phyloP scores from a whole-genome alignment of 2,888 invertebrate species.

The Ochropleura leucogaster region DNA sequence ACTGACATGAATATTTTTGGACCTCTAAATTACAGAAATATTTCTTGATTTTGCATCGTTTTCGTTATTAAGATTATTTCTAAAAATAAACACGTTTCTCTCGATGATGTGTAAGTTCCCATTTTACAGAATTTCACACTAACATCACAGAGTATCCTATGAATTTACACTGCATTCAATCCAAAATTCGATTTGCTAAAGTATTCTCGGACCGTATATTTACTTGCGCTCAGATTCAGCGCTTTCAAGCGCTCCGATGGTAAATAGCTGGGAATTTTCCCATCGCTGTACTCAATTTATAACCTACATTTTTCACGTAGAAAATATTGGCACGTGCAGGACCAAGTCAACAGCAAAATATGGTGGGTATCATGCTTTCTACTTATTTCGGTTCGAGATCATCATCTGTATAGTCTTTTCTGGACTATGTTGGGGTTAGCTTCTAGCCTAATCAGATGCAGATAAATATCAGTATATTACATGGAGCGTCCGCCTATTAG shows the following conservation, averaged over 20 bases:
- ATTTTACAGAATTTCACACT: conserved; percentile 10
- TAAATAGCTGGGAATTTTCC: conserved; percentile 36
- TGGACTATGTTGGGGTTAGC: too few species aligned
- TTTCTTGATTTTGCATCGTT: not conserved
- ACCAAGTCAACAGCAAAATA: conserved; percentile 2
- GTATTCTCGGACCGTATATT: conserved; percentile 32
- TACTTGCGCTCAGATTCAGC: conserved; percentile 42
- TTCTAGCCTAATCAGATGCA: too few species aligned
- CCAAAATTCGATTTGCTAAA: conserved; percentile 24
- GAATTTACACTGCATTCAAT: conserved; percentile 32
- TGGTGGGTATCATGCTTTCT: too few species aligned
- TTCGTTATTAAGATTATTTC: not conserved
- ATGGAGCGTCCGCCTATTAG: too few species aligned
- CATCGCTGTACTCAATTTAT: conserved; percentile 28
- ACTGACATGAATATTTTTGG: not conserved
- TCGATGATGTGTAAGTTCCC: not conserved
- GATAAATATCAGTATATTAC: too few species aligned
- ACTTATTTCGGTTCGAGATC: too few species aligned
- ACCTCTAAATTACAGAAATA: not conserved
- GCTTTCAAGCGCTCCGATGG: conserved; percentile 31
- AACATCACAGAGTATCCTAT: conserved; percentile 3
- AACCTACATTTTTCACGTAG: conserved; percentile 4
- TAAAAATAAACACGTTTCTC: not conserved
- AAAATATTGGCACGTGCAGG: not conserved
- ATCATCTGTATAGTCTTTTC: too few species aligned